phyloP scores from a whole-genome alignment of 2,113 vertebrate genomes.

The Dunckerocampus dactyliophorus region DNA sequence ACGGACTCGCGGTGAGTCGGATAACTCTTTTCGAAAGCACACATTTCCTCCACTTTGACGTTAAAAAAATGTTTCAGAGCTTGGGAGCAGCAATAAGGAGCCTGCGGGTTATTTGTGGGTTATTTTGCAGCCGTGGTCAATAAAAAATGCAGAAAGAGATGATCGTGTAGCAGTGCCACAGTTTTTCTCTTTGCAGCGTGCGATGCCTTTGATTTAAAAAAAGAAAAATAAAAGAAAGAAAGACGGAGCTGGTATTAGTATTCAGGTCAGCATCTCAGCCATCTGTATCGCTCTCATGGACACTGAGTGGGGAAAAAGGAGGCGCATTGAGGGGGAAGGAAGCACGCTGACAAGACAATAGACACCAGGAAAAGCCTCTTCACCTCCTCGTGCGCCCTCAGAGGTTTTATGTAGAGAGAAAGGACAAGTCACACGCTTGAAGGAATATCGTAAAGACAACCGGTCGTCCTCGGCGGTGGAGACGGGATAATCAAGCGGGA shows the following conservation, averaged over 20 bases:
- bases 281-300: slow-evolving; percentile 27
- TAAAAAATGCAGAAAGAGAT: no score
- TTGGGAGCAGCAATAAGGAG: no score
- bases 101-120: no score
- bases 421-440: slow-evolving; percentile 7
- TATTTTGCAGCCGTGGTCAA: no score
- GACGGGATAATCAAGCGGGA: no score
- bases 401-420: slow-evolving; percentile 34
- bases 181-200: not conserved
- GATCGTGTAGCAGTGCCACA: no score
- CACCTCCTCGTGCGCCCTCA: slow-evolving; percentile 26
- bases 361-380: slow-evolving; percentile 15
- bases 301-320: slow-evolving; percentile 10
- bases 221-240: not conserved
- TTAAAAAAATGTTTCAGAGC: no score
- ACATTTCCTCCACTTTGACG: no score
- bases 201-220: not conserved
- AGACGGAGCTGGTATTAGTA: slow-evolving; percentile 7
- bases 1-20: no score
- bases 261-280: slow-evolving; percentile 23
- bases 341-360: slow-evolving; percentile 43
- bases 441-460: no score
- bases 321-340: slow-evolving; percentile 39
- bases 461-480: not conserved
- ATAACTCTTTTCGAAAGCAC: no score